Conservation (phyloP, 2,888 invertebrate genomes). For the Chrysolina haemoptera region DNA sequence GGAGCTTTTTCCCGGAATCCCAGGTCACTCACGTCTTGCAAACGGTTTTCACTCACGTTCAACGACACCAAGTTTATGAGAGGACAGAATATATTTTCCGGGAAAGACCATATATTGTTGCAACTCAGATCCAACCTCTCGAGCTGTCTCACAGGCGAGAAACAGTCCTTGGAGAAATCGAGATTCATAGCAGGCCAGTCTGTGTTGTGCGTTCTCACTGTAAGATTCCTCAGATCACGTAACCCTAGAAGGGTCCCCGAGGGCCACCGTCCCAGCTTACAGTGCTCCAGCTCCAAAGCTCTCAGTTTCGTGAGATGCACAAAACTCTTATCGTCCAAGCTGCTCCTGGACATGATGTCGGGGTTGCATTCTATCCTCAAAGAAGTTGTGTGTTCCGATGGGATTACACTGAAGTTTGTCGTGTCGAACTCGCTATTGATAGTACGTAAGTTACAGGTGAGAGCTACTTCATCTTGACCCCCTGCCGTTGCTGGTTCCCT, state of each 20-base stretch:
- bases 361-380: constrained; percentile 86
- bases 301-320: constrained; percentile 85
- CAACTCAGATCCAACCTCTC: constrained; percentile 89
- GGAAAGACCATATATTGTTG: constrained; percentile 92
- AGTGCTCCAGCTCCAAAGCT: constrained; percentile 87
- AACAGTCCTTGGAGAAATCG: constrained; percentile 85
- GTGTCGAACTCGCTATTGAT: constrained; percentile 91
- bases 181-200: constrained; percentile 89
- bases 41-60: constrained; percentile 89
- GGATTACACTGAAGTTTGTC: constrained; percentile 90
- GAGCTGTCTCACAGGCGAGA: constrained; percentile 82
- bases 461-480: constrained; percentile 79
- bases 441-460: constrained; percentile 85
- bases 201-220: constrained; percentile 87
- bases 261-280: constrained; percentile 89
- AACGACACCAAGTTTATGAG: constrained; percentile 84
- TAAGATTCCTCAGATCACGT: constrained; percentile 86
- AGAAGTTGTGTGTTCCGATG: constrained; percentile 86
- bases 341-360: constrained; percentile 85
- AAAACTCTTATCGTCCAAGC: constrained; percentile 83
- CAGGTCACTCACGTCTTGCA: constrained; percentile 90
- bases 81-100: constrained; percentile 88
- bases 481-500: constrained; percentile 74
- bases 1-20: constrained; percentile 83
- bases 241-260: constrained; percentile 85